Percentiles rank a stretch among this genome's conserved stretches.
phyloP scores from a whole-genome alignment of 2,888 invertebrate species.

The Xanthia icteritia region DNA sequence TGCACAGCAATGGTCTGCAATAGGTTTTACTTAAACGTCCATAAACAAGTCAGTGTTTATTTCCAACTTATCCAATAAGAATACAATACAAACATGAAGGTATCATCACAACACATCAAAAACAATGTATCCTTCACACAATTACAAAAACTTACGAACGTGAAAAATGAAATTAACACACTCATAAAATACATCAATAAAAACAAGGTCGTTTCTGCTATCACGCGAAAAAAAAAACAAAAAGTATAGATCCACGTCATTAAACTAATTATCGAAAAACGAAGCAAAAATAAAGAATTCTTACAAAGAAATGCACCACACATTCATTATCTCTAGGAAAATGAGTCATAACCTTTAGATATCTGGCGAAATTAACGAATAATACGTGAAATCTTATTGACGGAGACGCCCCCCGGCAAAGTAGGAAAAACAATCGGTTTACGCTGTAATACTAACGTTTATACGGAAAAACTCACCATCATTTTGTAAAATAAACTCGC shows the following conservation, averaged over 20 bases:
- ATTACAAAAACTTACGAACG: slow-evolving; percentile 26
- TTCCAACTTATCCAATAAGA: slow-evolving; percentile 11
- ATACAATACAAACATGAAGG: slow-evolving; percentile 12
- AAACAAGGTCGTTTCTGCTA: slow-evolving; percentile 47
- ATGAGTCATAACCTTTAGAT: slow-evolving; percentile 47
- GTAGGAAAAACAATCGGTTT: slow-evolving; percentile 31
- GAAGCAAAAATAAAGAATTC: slow-evolving; percentile 13
- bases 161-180: slow-evolving; percentile 43
- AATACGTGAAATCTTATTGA: slow-evolving; percentile 35
- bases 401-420: slow-evolving; percentile 78
- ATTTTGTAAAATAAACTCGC: slow-evolving; percentile 68
- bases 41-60: background rate
- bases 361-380: slow-evolving; percentile 42
- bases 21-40: background rate
- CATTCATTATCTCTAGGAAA: slow-evolving; percentile 32
- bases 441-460: background rate
- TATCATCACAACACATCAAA: slow-evolving; percentile 29
- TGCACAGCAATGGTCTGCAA: background rate
- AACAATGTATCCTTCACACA: slow-evolving; percentile 20
- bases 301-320: slow-evolving; percentile 34
- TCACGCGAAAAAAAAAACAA: slow-evolving; percentile 53
- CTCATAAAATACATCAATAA: slow-evolving; percentile 46
- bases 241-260: slow-evolving; percentile 66
- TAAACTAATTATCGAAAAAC: slow-evolving; percentile 51
- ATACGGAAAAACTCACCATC: slow-evolving; percentile 77